phyloP scores from a whole-genome alignment of 1,140 invertebrate genomes.

The Drosophila repletoides region DNA sequence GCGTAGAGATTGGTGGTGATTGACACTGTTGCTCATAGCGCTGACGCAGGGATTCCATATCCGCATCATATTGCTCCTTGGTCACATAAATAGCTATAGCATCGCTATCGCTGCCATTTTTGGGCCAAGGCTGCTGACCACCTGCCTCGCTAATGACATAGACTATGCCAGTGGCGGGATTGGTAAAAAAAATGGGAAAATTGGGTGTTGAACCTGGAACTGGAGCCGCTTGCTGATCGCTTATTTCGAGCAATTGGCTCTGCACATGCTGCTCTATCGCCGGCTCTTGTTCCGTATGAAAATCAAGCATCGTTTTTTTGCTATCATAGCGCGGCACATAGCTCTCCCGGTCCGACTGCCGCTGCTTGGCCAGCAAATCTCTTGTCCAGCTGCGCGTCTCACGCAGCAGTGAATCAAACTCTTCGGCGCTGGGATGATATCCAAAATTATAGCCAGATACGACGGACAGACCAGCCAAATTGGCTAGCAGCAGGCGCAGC shows the following conservation, averaged over 20 bases:
- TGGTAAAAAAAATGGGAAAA: slow-evolving; percentile 76
- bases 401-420: slow-evolving; percentile 69
- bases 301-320: slow-evolving; percentile 44
- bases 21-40: slow-evolving; percentile 59
- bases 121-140: background rate
- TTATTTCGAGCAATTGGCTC: slow-evolving; percentile 49
- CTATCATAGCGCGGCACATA: slow-evolving; percentile 58
- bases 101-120: slow-evolving; percentile 28
- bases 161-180: slow-evolving; percentile 73
- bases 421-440: slow-evolving; percentile 79
- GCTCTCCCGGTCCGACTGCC: slow-evolving; percentile 3
- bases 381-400: slow-evolving; percentile 67
- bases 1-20: slow-evolving; percentile 44
- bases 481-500: slow-evolving; percentile 47
- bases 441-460: slow-evolving; percentile 60
- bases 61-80: slow-evolving; percentile 73
- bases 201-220: background rate
- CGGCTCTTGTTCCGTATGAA: slow-evolving; percentile 35
- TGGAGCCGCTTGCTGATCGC: background rate
- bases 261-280: slow-evolving; percentile 47
- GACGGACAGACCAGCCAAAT: slow-evolving; percentile 26
- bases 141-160: slow-evolving; percentile 76
- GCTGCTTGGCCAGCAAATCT: slow-evolving; percentile 46
- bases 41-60: slow-evolving; percentile 43
- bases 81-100: slow-evolving; percentile 72